Conservation (phyloP, 2,888 invertebrate genomes). For the Philonicus albiceps region DNA sequence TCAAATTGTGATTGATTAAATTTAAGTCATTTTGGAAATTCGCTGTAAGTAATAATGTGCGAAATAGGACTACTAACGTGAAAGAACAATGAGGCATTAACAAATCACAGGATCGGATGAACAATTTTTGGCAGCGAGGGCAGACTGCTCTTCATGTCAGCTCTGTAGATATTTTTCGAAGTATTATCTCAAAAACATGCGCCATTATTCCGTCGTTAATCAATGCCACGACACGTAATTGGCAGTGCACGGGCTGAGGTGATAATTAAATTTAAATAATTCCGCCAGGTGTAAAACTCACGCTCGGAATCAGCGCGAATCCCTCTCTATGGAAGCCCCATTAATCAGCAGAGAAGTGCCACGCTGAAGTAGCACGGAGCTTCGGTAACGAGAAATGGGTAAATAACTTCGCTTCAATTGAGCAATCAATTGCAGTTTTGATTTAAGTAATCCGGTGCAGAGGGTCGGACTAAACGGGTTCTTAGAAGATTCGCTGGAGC, state of each 20-base stretch:
- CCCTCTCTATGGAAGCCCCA: not conserved
- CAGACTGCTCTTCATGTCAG: not conserved
- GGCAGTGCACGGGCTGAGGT: not conserved
- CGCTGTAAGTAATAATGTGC: not conserved
- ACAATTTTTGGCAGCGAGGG: not conserved
- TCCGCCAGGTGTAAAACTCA: not conserved
- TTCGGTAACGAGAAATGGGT: not conserved
- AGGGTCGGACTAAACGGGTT: not conserved
- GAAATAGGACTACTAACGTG: not conserved
- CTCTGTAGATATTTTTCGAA: not conserved
- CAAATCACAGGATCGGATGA: not conserved
- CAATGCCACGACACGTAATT: not conserved
- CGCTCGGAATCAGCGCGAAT: not conserved
- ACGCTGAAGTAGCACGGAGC: not conserved
- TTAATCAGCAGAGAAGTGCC: not conserved
- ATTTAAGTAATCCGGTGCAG: not conserved
- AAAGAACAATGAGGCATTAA: not conserved
- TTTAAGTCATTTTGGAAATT: not conserved
- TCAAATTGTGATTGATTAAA: no score
- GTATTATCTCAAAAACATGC: not conserved
- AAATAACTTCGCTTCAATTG: not conserved
- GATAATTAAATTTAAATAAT: not conserved
- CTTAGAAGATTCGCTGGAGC: not conserved
- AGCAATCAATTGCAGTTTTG: not conserved
- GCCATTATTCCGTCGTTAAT: not conserved